Conservation (phyloP, 2,113 vertebrate genomes). For the Addax nasomaculatus region DNA sequence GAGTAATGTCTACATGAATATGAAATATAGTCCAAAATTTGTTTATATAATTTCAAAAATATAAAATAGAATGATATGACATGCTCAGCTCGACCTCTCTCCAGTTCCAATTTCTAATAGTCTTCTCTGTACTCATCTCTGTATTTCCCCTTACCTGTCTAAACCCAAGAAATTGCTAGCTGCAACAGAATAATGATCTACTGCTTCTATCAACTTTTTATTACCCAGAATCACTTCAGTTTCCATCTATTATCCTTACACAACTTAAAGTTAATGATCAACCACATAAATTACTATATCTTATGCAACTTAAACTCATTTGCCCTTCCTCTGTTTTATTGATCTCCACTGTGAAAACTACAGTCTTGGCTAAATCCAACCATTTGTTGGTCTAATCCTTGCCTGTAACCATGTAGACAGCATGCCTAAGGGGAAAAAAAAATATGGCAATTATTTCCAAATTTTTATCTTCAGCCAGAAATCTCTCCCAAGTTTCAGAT, state of each 20-base stretch:
- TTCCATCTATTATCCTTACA: accelerated
- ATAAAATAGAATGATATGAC: background rate
- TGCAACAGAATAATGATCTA: background rate
- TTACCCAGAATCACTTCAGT: background rate
- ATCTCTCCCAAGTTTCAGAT: background rate
- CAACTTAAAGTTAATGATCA: background rate
- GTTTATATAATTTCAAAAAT: background rate
- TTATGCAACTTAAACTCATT: background rate
- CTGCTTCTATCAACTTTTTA: background rate
- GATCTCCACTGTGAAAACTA: background rate
- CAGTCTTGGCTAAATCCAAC: background rate
- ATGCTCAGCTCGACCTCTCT: background rate
- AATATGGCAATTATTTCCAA: background rate
- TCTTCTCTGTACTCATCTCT: background rate
- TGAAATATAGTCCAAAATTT: background rate
- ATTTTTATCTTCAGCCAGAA: background rate
- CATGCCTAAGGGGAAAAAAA: background rate
- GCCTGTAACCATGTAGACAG: background rate
- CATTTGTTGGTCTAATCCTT: background rate
- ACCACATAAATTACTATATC: background rate
- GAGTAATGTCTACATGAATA: background rate
- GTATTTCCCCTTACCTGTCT: background rate
- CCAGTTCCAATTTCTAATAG: background rate
- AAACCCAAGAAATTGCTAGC: background rate
- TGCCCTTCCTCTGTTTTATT: background rate